phyloP scores from a whole-genome alignment of 1,140 invertebrate genomes.

The Heliconius nattereri region DNA sequence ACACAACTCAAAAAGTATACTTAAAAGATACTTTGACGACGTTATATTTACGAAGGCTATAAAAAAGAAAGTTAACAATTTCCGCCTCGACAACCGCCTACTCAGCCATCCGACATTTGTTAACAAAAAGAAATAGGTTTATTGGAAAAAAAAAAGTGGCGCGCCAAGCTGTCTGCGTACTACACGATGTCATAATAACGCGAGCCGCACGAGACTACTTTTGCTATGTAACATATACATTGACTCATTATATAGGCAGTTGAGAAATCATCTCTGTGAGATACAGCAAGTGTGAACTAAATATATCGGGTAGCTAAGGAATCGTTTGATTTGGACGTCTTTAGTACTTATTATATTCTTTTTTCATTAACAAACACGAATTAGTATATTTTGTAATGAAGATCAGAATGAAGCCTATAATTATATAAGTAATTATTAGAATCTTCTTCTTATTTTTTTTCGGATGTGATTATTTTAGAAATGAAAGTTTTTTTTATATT shows the following conservation, averaged over 20 bases:
- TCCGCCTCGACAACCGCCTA: constrained; percentile 60
- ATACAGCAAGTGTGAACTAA: constrained; percentile 34
- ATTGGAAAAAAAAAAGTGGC: constrained; percentile 72
- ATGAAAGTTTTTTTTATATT: too few relatives aligned
- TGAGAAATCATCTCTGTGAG: constrained; percentile 22
- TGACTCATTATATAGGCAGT: constrained; percentile 32
- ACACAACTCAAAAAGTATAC: neutral
- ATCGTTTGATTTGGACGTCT: neutral
- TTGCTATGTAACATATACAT: constrained; percentile 48
- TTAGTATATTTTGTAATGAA: too few relatives aligned
- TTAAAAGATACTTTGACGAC: constrained; percentile 22
- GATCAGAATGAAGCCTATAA: too few relatives aligned
- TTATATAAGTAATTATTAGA: too few relatives aligned
- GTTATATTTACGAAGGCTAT: constrained; percentile 63
- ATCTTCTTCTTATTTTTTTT: too few relatives aligned
- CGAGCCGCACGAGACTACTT: constrained; percentile 40
- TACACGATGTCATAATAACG: constrained; percentile 37
- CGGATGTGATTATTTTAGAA: too few relatives aligned
- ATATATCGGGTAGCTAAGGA: neutral
- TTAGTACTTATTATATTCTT: too few relatives aligned
- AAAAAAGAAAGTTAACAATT: constrained; percentile 76
- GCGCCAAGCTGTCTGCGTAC: constrained; percentile 75
- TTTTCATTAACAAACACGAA: too few relatives aligned
- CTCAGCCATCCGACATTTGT: constrained; percentile 60
- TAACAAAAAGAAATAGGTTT: constrained; percentile 59